Evolutionary conservation across 2,113 vertebrate genomes (phyloP).

Genomic region (Talpa occidentalis): DNA sequence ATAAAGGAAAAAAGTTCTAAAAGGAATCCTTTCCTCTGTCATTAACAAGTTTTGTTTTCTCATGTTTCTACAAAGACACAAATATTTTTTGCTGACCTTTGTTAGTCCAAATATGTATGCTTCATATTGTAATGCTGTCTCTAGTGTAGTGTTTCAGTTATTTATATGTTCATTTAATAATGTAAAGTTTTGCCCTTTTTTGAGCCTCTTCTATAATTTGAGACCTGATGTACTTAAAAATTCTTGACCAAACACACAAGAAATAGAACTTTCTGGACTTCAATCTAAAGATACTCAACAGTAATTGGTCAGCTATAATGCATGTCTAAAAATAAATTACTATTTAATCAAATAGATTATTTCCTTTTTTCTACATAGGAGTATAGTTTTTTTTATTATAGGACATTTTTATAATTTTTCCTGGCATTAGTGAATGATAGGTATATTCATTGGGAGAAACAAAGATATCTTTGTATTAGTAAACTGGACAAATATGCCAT

Average conservation of each 20-base stretch:
- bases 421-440: neutral
- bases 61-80: neutral
- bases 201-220: neutral
- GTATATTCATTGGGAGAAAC: constrained; percentile 48
- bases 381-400: neutral
- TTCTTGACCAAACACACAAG: neutral
- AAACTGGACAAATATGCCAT: constrained; percentile 13
- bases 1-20: neutral
- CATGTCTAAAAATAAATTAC: neutral
- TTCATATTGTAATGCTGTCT: neutral
- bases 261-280: neutral
- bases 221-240: constrained; percentile 7
- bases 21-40: neutral
- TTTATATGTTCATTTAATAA: neutral
- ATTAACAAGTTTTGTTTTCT: constrained; percentile 20
- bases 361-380: neutral
- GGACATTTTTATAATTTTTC: constrained; percentile 37
- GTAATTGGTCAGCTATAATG: neutral
- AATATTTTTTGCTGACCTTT: neutral
- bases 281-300: neutral
- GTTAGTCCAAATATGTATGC: neutral
- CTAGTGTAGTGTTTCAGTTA: neutral
- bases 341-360: neutral
- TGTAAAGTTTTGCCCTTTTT: neutral
- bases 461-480: neutral